Percentiles rank a stretch among this genome's conserved stretches.
phyloP scores from a whole-genome alignment of 1,140 invertebrate genomes.

The Cydia pomonella region DNA sequence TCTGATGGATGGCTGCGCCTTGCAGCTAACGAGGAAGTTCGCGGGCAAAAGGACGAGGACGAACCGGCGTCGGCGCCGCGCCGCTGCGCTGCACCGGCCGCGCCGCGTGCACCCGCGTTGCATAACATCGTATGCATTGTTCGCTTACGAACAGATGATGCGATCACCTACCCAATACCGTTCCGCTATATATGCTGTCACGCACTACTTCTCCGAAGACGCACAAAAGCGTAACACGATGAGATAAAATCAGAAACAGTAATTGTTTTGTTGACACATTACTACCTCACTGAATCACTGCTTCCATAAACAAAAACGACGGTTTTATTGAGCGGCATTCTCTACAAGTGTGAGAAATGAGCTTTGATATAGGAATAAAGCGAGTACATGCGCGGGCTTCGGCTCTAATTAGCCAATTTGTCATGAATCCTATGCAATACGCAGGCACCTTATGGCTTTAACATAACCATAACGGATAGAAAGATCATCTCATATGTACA shows the following conservation, averaged over 20 bases:
- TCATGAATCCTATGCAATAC: conserved; percentile 38
- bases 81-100: neutral
- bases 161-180: conserved; percentile 46
- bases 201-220: conserved; percentile 51
- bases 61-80: neutral
- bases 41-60: conserved; percentile 49
- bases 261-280: conserved; percentile 50
- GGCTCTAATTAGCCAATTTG: conserved; percentile 59
- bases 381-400: conserved; percentile 49
- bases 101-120: conserved; percentile 21
- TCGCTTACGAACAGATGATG: conserved; percentile 54
- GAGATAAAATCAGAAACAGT: conserved; percentile 53
- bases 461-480: no score
- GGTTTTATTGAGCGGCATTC: conserved; percentile 34
- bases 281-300: conserved; percentile 47
- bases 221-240: conserved; percentile 52
- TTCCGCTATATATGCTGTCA: conserved; percentile 50
- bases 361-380: conserved; percentile 56
- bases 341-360: conserved; percentile 55
- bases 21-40: conserved; percentile 62
- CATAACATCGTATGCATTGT: conserved; percentile 45
- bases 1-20: conserved; percentile 67
- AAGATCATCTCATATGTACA: no score
- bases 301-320: conserved; percentile 50
- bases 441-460: neutral